Evolutionary conservation across 1,140 invertebrate genomes (phyloP), one percentile per base, ranked within the genome.

Genomic region (Sinonovacula constricta): DNA sequence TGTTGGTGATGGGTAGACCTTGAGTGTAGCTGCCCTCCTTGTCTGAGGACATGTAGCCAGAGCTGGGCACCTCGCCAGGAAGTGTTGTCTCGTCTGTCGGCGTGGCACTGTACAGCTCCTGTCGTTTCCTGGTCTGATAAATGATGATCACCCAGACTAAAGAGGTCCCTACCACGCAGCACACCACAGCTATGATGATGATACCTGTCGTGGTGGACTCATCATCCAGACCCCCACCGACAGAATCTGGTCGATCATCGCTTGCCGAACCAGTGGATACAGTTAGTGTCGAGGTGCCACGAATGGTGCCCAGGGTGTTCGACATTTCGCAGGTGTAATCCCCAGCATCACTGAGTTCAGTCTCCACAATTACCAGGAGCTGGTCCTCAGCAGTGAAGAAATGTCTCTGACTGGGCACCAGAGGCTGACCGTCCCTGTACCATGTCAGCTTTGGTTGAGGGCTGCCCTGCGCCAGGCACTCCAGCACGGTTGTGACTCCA

Each of bases 71-170:
- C 56, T 90, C 88, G 0, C 84, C 86, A 10, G 88, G 87, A 30
- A 90, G 76, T 28, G 88, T 88, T 3, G 87, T 87, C 56, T 90
- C 88, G 79, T 90, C 88, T 39, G 88, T 89, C 3, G 88, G 88
- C 0, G 88, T 88, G 15, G 88, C 83, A 65, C 86, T 88, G 80
- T 90, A 90, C 56, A 88, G 81, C 68, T 90, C 88, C 57, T 88
- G 86, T 28, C 87, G 80, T 71, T 90, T 90, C 39, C 89, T 91
- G 0, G 95, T 96, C 85, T 97, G 95, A 88, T 97, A 97, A 83
- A 98, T 97, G 72, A 98, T 95, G 5, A 96, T 94, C 14, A 97
- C 96, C 97, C 97, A 98, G 31, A 97, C 93, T 14, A 97, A 93
- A 0, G 96, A 98, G 3, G 96, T 97, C 3, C 94, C 93, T 22